A percentile compares a stretch with the other conserved stretches of the same genome.
Evolutionary conservation across 2,888 invertebrate species (phyloP).

Genomic region (Philhelius pedissequus): DNA sequence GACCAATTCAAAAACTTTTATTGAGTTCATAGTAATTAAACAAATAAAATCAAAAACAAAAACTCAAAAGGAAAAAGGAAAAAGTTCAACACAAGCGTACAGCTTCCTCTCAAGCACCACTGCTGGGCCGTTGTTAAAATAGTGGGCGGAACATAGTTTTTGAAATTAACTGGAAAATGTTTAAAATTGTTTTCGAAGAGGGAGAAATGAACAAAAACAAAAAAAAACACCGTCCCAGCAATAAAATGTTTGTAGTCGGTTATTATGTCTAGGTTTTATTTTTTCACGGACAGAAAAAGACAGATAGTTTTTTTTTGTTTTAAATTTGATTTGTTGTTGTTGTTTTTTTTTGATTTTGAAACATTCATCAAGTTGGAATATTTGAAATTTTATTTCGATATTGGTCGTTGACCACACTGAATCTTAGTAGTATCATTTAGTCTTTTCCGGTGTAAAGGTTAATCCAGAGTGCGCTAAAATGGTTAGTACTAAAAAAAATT

Average conservation of each 20-base stretch:
- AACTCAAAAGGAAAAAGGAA: neutral
- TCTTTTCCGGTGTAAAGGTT: conserved; percentile 65
- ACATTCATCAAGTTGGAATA: conserved; percentile 63
- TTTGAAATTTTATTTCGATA: conserved; percentile 53
- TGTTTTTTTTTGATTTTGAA: conserved; percentile 45
- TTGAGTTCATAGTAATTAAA: neutral
- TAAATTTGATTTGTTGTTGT: neutral
- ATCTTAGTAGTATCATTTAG: conserved; percentile 56
- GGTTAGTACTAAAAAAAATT: conserved; percentile 48
- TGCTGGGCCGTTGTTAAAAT: conserved; percentile 7
- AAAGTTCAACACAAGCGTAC: conserved; percentile 53
- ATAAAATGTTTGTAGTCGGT: conserved; percentile 44
- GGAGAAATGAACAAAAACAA: conserved; percentile 6
- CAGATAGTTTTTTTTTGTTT: neutral
- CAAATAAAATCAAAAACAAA: neutral
- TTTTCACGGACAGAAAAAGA: conserved; percentile 33
- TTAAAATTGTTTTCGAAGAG: conserved; percentile 46
- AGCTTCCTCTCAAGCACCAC: conserved; percentile 14
- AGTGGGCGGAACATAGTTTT: conserved; percentile 56
- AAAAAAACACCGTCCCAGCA: conserved; percentile 19
- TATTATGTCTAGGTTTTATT: conserved; percentile 39
- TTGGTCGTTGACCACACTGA: conserved; percentile 62
- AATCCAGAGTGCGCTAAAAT: conserved; percentile 53
- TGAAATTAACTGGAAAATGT: conserved; percentile 64
- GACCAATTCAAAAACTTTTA: conserved; percentile 33